Base-by-base conservation (phyloP, 2,113 vertebrate genomes). In the Misgurnus mizolepis region DNA sequence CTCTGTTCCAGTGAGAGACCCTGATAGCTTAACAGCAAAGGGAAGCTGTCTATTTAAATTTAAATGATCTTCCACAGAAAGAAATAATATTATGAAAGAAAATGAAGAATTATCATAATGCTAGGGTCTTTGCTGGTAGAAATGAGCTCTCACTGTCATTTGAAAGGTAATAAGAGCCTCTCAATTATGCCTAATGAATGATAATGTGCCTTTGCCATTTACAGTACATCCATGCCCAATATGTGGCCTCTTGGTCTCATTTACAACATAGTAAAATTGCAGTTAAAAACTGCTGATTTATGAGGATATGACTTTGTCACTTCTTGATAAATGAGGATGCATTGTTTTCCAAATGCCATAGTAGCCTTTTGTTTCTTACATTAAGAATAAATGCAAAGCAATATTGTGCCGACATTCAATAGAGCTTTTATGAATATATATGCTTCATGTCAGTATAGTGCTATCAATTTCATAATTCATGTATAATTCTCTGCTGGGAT, bases 21-120 rank as follows among this genome's bases (percentile, higher is more conserved):
- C 6, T 74, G 61, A 81, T 74, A 22, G 41, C 40, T 43, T 40
- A 62, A 71, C 62, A 72, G 79, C 18, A 68, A 58, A 60, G 76
- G 55, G 64, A 71, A 77, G 43, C 81, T 83, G 76, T 86, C 87
- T 88, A 92, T 91, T 92, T 90, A 89, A 90, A 92, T 91, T 91
- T 88, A 82, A 81, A 88, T 89, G 84, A 88, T 86, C 49, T 84
- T 89, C 88, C 83, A 58, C 69, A 75, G 12, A 79, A 77, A 80
- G 71, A 55, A 83, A 85, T 88, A 87, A 88, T 87, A 85, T 84
- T 88, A 87, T 93, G 86, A 85, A 60, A 58, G 64, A 85, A 92
- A 92, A 85, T 91, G 85, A 87, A 89, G 81, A 79, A 85, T 88
- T 85, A 90, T 88, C 89, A 41, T 83, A 83, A 86, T 87, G 83